Percentiles rank a stretch among this genome's conserved stretches.
Evolutionary conservation across 2,113 vertebrate genomes (phyloP).

Genomic region (Perccottus glenii): DNA sequence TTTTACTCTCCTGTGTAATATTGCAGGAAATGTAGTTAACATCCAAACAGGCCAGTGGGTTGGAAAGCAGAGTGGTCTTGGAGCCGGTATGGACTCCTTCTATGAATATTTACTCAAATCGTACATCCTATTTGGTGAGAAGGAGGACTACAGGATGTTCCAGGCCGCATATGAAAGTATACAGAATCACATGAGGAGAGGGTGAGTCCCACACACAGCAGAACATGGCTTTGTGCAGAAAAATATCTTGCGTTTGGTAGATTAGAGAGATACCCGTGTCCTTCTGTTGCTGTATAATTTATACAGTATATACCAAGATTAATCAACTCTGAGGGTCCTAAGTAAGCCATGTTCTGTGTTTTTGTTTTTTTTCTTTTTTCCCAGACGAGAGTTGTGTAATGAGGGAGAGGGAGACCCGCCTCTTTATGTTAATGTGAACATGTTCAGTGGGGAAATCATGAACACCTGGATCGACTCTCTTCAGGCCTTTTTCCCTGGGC

Average conservation of each 20-base stretch:
- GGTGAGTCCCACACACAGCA: slow-evolving; percentile 79
- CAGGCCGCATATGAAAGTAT: slow-evolving; percentile 90
- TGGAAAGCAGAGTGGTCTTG: slow-evolving; percentile 95
- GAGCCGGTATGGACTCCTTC: slow-evolving; percentile 95
- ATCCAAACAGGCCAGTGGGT: slow-evolving; percentile 99
- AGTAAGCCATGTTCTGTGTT: background rate
- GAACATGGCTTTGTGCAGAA: background rate
- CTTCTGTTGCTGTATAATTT: too few relatives aligned
- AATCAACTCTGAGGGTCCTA: too few relatives aligned
- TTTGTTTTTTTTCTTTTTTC: background rate
- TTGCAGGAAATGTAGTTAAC: slow-evolving; percentile 93
- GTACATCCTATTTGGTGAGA: slow-evolving; percentile 96
- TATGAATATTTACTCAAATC: slow-evolving; percentile 98
- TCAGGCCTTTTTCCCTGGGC: slow-evolving; percentile 97
- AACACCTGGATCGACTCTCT: slow-evolving; percentile 99
- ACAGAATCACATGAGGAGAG: slow-evolving; percentile 92
- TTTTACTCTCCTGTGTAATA: slow-evolving; percentile 14
- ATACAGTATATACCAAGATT: too few relatives aligned
- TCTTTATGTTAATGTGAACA: slow-evolving; percentile 97
- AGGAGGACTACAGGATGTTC: slow-evolving; percentile 95
- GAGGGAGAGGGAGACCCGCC: slow-evolving; percentile 97
- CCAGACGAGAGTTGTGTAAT: slow-evolving; percentile 92
- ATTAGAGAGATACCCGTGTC: background rate
- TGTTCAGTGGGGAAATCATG: slow-evolving; percentile 97
- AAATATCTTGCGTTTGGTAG: background rate